Evolutionary conservation across 2,797 vertebrate genomes (phyloP).

Genomic region (Antennarius maculatus): DNA sequence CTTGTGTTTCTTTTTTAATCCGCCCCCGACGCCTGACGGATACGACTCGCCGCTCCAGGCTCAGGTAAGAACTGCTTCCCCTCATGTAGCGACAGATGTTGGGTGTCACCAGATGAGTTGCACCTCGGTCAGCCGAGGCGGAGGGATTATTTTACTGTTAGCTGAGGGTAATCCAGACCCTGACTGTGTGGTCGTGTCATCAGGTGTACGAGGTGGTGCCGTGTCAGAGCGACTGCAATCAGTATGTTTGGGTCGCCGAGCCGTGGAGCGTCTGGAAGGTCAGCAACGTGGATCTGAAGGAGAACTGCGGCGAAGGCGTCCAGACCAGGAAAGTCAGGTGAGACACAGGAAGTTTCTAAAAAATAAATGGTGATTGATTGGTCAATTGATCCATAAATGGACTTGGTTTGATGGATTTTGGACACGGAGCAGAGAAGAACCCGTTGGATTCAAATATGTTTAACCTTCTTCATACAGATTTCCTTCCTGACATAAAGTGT

Average conservation of each 20-base stretch:
- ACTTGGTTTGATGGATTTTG: too few relatives aligned
- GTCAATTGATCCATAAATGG: too few relatives aligned
- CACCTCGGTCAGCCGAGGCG: conserved; percentile 51
- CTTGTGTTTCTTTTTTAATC: conserved; percentile 61
- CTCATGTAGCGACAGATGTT: conserved; percentile 39
- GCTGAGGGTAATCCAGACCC: not conserved
- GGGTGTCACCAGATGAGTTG: conserved; percentile 45
- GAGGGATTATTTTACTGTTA: not conserved
- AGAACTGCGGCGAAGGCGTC: conserved; percentile 96
- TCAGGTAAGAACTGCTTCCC: conserved; percentile 78
- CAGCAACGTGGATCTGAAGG: conserved; percentile 91
- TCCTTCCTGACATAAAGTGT: too few relatives aligned
- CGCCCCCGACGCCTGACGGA: conserved; percentile 47
- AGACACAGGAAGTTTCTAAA: too few relatives aligned
- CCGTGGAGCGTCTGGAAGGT: conserved; percentile 97
- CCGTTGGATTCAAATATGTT: too few relatives aligned
- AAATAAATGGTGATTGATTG: too few relatives aligned
- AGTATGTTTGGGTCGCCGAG: conserved; percentile 94
- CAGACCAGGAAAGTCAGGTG: conserved; percentile 98
- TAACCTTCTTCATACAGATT: too few relatives aligned
- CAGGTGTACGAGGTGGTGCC: conserved; percentile 98
- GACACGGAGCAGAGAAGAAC: too few relatives aligned
- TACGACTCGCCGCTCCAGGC: conserved; percentile 71
- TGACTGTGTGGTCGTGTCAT: not conserved
- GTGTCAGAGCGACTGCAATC: conserved; percentile 94